Conservation (phyloP, 2,888 invertebrate genomes). For the Diploptera punctata region DNA sequence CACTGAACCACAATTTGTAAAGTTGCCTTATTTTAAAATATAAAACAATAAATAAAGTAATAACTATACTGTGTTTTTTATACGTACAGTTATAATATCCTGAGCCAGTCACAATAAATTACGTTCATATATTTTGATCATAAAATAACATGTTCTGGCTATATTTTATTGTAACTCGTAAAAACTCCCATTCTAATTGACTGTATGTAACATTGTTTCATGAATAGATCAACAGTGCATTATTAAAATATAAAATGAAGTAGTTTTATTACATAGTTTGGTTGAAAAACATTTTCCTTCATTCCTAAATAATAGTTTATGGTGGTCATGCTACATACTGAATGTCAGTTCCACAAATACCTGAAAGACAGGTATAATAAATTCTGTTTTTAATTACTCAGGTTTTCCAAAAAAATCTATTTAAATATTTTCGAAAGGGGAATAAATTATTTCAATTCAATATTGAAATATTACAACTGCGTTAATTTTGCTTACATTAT, state of each 20-base stretch:
- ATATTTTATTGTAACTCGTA: not conserved
- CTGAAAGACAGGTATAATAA: no score
- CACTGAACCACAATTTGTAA: no score
- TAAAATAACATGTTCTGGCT: not conserved
- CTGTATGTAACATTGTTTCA: not conserved
- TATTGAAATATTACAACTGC: no score
- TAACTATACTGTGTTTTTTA: no score
- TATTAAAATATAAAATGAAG: not conserved
- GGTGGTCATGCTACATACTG: no score
- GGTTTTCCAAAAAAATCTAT: no score
- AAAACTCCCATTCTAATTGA: not conserved
- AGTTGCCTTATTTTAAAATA: not conserved
- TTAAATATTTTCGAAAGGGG: no score
- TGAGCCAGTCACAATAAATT: not conserved
- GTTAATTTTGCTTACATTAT: no score
- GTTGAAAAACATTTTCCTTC: not conserved
- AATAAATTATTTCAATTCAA: no score
- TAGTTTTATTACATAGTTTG: not conserved
- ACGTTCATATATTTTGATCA: not conserved
- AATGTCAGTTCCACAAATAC: no score
- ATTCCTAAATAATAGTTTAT: not conserved
- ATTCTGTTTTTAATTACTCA: no score
- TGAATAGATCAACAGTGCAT: not conserved
- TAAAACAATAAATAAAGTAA: not conserved
- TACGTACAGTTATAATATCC: no score